Base-by-base conservation (phyloP, 2,888 invertebrate species). In the Lepas anatifera region DNA sequence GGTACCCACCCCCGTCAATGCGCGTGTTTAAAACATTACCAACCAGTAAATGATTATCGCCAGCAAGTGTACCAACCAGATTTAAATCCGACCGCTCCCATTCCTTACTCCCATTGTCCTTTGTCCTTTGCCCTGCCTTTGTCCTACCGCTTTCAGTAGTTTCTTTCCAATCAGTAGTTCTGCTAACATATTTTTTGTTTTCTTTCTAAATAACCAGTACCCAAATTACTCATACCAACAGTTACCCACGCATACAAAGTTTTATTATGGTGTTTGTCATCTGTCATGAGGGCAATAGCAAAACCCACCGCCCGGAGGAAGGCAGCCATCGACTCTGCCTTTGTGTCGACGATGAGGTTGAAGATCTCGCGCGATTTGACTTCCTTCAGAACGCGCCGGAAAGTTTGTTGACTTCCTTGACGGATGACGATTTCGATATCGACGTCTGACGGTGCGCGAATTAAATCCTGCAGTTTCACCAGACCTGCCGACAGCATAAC, bases 231-330 rank as follows among this genome's bases (percentile, higher is more conserved):
- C n/a, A n/a, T n/a, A n/a, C n/a, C n/a, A n/a, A n/a, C n/a, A n/a
- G n/a, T n/a, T n/a, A n/a, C n/a, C n/a, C n/a, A n/a, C n/a, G n/a
- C n/a, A n/a, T n/a, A n/a, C n/a, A n/a, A n/a, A n/a, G n/a, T n/a
- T n/a, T n/a, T n/a, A n/a, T n/a, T n/a, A n/a, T n/a, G n/a, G n/a
- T n/a, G n/a, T n/a, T n/a, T n/a, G n/a, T n/a, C n/a, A n/a, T n/a
- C n/a, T n/a, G n/a, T n/a, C n/a, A n/a, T n/a, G n/a, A n/a, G n/a
- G n/a, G n/a, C n/a, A n/a, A n/a, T n/a, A n/a, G n/a, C n/a, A n/a
- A n/a, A n/a, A n/a, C 90, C 87, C 80, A 95, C 95, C 78, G 93
- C 91, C 81, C 93, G 85, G 73, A 95, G 90, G 79, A 96, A 87
- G 76, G 86, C 85, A 74, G 88, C 86, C 77, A 95, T 89, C 76